Base-by-base conservation (phyloP, 2,113 vertebrate species). In the Lampris megalopsis region DNA sequence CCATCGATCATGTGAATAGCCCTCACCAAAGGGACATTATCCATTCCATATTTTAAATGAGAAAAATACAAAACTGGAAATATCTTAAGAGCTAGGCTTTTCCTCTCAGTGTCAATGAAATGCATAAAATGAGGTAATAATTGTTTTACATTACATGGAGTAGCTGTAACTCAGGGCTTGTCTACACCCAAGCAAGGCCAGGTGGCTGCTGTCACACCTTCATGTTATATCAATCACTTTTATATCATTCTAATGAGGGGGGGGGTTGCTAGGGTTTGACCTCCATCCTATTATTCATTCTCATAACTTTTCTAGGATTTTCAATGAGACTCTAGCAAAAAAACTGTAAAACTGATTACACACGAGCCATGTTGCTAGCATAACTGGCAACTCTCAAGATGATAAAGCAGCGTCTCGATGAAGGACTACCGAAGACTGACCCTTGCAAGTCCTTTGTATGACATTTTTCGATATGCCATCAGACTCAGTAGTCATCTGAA, bases 331-430 rank as follows among this genome's bases (percentile, higher is more conserved):
- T 54, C 53, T 40, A 73, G 68, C 49, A 70, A 48, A 59, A 24
- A 67, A 70, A 77, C 62, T 77, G 35, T 78, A 74, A 49, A 74
- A 74, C 73, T 10, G 1, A 66, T 64, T 64, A 40, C 68, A 83
- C 58, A 43, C 35, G 49, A 75, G 61, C 56, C 48, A 66, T 71
- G 47, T 56, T 53, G 59, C 68, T 59, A 79, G 73, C 10, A 35
- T 72, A 63, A 80, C 9, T 66, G 75, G 73, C 73, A 79, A 64
- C 75, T 74, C 43, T 79, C 75, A 73, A 75, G 53, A 70, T 77
- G 72, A 88, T 40, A 73, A 78, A 62, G 58, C 71, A 56, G 63
- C 63, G 41, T 9, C 5, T 2, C 10, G 41, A 56, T 66, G 68
- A 76, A 8, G 64, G 43, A 81, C 71, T 68, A 36, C 73, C 10